Evolutionary conservation across 2,797 vertebrate species (phyloP), one percentile per base, ranked within the genome.

Genomic region (Malacoctenus gilli): DNA sequence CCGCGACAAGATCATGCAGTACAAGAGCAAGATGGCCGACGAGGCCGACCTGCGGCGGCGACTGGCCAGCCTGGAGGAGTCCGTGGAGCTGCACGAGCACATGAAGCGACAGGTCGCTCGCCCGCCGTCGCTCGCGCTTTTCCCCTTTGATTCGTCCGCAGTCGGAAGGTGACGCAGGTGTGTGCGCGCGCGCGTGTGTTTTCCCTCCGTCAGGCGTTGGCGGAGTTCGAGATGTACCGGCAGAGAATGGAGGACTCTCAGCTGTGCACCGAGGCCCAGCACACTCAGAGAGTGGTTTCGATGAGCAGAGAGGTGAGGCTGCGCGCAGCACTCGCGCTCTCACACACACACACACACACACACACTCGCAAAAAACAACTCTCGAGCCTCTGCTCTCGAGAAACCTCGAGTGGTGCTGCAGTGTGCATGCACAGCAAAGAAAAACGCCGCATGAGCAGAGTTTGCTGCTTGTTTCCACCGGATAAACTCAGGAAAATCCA

Each of bases 181-280:
- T n/a, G n/a, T n/a, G n/a, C n/a, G n/a, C n/a, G n/a, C n/a, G n/a
- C n/a, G 6, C 4, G 6, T 5, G 6, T 5, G 6, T 5, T 28
- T 5, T 4, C 25, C 5, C 25, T 28, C 25, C 4, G 10, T 56
- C 77, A 99, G 91, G 96, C 95, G 3, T 82, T 98, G 51, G 92
- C 95, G 3, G 96, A 99, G 85, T 98, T 99, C 59, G 96, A 97
- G 87, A 94, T 96, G 50, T 99, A 98, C 77, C 93, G 96, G 30
- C 96, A 93, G 73, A 92, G 95, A 25, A 94, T 98, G 74, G 96
- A 98, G 86, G 97, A 98, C 78, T 95, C 94, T 53, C 95, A 97
- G 73, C 92, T 98, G 55, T 96, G 96, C 87, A 94, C 94, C 0
- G 96, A 98, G 85, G 96, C 97, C 46, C 92, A 98, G 66, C 96